These are phyloP conservation scores for Cactoblastis cactorum DNA, from an alignment of 2,888 invertebrate species.

Conservation along the genomic window DNA sequence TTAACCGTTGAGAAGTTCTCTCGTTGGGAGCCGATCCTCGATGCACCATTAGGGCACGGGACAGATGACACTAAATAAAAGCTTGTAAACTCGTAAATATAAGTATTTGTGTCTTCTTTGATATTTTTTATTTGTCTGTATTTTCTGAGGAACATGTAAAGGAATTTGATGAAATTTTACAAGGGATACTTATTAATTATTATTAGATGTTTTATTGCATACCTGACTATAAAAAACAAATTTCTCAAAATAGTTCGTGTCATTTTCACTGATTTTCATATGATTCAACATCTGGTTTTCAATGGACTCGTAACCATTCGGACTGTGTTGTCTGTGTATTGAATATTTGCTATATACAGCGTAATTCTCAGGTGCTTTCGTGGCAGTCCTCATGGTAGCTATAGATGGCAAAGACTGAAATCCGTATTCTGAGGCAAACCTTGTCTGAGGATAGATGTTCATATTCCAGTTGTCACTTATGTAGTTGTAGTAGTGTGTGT, in stretches of 20 bases:
- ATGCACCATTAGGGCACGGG: no score
- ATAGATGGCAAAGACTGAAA: conserved; percentile 92
- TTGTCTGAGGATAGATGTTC: conserved; percentile 86
- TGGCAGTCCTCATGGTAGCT: conserved; percentile 81
- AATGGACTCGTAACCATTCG: conserved; percentile 83
- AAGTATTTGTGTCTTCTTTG: no score
- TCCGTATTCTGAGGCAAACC: conserved; percentile 98
- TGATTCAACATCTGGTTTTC: conserved; percentile 80
- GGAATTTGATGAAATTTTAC: no score
- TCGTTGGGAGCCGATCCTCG: no score
- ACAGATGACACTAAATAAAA: no score
- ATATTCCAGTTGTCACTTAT: conserved; percentile 88
- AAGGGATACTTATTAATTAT: no score
- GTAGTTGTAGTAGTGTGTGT: conserved; percentile 96
- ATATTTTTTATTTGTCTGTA: no score
- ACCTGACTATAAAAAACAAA: conserved; percentile 93
- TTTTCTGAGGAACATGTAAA: no score
- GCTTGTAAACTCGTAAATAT: no score
- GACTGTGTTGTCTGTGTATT: conserved; percentile 92
- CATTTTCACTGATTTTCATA: conserved; percentile 78
- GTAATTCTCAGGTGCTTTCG: conserved; percentile 72
- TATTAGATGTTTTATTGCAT: conserved; percentile 14
- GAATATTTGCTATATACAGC: conserved; percentile 80
- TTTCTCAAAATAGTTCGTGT: conserved; percentile 80
- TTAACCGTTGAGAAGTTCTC: no score